Evolutionary conservation across 2,888 invertebrate genomes (phyloP).

Genomic region (Cantharis lateralis): DNA sequence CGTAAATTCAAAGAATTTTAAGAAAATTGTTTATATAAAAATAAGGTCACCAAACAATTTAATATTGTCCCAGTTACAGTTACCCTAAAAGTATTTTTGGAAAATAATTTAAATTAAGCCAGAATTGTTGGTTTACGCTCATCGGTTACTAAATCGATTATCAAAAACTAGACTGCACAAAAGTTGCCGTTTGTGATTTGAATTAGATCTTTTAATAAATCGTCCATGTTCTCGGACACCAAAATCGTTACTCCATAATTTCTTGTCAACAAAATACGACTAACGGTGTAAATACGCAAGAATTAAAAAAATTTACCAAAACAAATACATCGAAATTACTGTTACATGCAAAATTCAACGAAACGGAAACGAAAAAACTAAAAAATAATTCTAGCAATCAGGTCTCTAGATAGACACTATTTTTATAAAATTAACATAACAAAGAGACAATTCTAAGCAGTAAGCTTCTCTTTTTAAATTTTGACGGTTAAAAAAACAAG

Average conservation of each 20-base stretch:
- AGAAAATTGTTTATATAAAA: too few species aligned
- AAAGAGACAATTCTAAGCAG: slow-evolving; percentile 47
- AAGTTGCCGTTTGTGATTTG: not conserved
- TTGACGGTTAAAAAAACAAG: slow-evolving; percentile 2
- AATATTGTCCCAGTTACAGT: too few species aligned
- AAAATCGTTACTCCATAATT: not conserved
- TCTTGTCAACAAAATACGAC: not conserved
- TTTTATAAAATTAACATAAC: slow-evolving; percentile 34
- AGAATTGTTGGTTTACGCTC: not conserved
- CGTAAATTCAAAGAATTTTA: too few species aligned
- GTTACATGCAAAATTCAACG: slow-evolving; percentile 28
- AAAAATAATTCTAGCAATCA: slow-evolving; percentile 32
- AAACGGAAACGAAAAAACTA: slow-evolving; percentile 27
- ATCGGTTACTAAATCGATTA: too few species aligned
- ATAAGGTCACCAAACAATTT: too few species aligned
- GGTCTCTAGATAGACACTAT: slow-evolving; percentile 30
- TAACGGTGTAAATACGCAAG: not conserved
- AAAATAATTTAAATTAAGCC: not conserved
- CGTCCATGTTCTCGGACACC: not conserved
- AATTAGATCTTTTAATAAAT: too few species aligned
- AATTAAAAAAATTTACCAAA: not conserved
- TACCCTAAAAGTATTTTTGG: too few species aligned
- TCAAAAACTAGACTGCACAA: not conserved
- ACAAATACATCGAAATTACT: slow-evolving; percentile 27
- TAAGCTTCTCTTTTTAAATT: slow-evolving; percentile 45